Conservation (phyloP, 2,888 invertebrate species). For the Leptinotarsa rubiginosa region DNA sequence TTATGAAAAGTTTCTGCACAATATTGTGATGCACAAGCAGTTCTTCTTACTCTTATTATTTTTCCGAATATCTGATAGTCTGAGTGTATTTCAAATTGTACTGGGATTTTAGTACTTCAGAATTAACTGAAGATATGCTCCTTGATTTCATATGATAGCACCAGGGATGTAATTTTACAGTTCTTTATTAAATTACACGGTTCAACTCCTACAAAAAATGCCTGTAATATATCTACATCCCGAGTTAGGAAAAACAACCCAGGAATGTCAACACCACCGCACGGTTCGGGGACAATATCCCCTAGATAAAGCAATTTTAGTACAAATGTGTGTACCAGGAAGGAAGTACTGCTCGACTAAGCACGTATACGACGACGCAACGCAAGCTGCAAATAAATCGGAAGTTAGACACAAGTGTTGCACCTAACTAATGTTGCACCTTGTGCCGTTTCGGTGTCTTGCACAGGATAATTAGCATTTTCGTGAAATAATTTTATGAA, state of each 20-base stretch:
- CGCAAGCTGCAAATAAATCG: slow-evolving; percentile 48
- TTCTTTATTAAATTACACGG: no score
- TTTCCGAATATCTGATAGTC: no score
- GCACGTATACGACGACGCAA: slow-evolving; percentile 36
- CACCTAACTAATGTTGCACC: slow-evolving; percentile 47
- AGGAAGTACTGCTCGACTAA: slow-evolving; percentile 50
- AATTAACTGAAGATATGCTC: no score
- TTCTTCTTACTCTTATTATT: no score
- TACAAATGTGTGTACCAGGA: slow-evolving; percentile 33
- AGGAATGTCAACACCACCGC: not conserved
- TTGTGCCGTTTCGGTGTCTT: slow-evolving; percentile 48
- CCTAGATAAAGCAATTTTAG: not conserved
- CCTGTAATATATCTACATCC: no score
- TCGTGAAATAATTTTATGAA: slow-evolving; percentile 28
- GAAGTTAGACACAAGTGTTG: slow-evolving; percentile 41
- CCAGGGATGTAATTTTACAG: no score
- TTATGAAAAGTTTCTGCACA: no score
- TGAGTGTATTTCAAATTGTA: no score
- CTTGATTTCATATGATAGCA: no score
- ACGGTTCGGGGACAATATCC: not conserved
- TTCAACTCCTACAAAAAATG: no score
- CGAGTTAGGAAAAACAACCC: not conserved
- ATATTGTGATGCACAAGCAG: no score
- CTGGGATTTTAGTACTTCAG: no score
- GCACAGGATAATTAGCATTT: slow-evolving; percentile 42